These are phyloP conservation scores for Coronaproctus castanopsis DNA, from an alignment of 2,888 invertebrate species.

Conservation along the genomic window DNA sequence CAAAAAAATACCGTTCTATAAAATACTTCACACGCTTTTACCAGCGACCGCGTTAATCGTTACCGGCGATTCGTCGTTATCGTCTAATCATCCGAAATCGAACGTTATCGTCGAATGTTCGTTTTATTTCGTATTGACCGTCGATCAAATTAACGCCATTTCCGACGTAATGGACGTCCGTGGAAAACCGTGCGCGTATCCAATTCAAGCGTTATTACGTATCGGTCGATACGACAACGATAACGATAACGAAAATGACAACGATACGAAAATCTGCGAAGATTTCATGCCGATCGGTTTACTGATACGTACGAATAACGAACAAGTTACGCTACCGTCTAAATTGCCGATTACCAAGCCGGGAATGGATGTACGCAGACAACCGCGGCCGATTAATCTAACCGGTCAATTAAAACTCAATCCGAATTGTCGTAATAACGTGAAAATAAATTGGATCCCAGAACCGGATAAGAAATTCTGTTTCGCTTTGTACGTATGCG, in stretches of 20 bases:
- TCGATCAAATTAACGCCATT: neutral
- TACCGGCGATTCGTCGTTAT: neutral
- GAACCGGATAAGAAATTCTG: constrained; percentile 69
- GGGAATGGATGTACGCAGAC: constrained; percentile 12
- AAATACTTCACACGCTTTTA: constrained; percentile 63
- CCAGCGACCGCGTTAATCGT: constrained; percentile 59
- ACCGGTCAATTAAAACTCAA: constrained; percentile 69
- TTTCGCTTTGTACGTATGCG: constrained; percentile 66
- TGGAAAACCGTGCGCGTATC: neutral
- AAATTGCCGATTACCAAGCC: constrained; percentile 26
- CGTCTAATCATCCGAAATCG: neutral
- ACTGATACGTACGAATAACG: constrained; percentile 78
- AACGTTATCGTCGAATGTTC: neutral
- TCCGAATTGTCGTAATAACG: constrained; percentile 64
- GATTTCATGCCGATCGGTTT: constrained; percentile 87
- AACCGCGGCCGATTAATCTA: constrained; percentile 81
- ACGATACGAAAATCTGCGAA: no score
- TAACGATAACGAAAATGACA: no score
- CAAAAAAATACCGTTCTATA: constrained; percentile 80
- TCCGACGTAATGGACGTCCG: neutral
- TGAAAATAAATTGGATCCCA: constrained; percentile 76
- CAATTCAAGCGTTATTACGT: neutral
- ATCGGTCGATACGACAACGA: no score
- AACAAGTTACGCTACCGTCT: constrained; percentile 74
- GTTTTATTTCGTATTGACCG: neutral